Evolutionary conservation across 2,797 vertebrate genomes (phyloP).

Genomic region (Anisognathus igniventris): DNA sequence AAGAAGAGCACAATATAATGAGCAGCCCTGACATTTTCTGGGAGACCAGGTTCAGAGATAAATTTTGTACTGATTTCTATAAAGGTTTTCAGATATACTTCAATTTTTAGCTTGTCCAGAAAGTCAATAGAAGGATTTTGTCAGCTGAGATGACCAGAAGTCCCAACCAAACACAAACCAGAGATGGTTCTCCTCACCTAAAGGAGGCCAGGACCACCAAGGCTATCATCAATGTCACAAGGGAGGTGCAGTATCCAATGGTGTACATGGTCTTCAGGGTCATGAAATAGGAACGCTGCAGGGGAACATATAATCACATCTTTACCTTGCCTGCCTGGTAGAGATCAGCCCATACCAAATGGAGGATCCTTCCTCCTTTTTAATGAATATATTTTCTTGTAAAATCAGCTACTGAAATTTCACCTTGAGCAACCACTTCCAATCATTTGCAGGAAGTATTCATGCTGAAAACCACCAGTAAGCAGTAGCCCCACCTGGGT

Average conservation of each 20-base stretch:
- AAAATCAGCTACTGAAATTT: not conserved
- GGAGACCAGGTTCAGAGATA: not conserved
- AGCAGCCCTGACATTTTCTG: not conserved
- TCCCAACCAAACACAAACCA: not conserved
- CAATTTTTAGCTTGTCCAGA: not conserved
- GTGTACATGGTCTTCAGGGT: slow-evolving; percentile 91
- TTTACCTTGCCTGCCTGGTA: not conserved
- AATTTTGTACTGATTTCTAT: not conserved
- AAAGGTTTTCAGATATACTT: not conserved
- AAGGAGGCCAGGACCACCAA: slow-evolving; percentile 84
- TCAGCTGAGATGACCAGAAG: not conserved
- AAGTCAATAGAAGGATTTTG: not conserved
- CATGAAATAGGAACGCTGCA: slow-evolving; percentile 81
- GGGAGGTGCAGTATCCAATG: slow-evolving; percentile 84
- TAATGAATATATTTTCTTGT: not conserved
- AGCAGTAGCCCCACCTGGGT: not conserved
- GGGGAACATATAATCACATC: not conserved
- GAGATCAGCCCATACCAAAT: not conserved
- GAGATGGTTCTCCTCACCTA: slow-evolving; percentile 76
- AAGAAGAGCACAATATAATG: not conserved
- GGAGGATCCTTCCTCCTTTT: not conserved
- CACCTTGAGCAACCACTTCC: not conserved
- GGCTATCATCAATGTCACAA: slow-evolving; percentile 82
- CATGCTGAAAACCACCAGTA: not conserved
- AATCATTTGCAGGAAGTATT: not conserved